A percentile compares a stretch with the other conserved stretches of the same genome.
phyloP scores from a whole-genome alignment of 1,140 invertebrate species.

The Cylas formicarius region DNA sequence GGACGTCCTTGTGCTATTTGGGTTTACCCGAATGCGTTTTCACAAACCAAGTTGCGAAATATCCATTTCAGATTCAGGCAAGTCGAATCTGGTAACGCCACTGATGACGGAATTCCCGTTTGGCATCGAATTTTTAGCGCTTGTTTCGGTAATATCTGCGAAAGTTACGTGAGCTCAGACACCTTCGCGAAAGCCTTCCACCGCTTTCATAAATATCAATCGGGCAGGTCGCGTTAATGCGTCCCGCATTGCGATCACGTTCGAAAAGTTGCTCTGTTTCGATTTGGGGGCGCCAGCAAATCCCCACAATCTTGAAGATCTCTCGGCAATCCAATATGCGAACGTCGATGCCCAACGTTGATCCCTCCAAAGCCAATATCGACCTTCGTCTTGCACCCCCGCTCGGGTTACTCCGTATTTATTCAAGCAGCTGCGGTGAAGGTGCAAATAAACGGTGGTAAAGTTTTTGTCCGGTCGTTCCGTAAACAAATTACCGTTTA shows the following conservation, averaged over 20 bases:
- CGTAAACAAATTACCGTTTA: conserved; percentile 41
- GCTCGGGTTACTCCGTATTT: conserved; percentile 39
- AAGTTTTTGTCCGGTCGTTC: conserved; percentile 34
- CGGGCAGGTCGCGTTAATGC: conserved; percentile 35
- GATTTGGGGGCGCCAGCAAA: conserved; percentile 41
- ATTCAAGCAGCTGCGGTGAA: conserved; percentile 35
- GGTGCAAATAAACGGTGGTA: conserved; percentile 23
- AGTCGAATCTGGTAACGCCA: conserved; percentile 13
- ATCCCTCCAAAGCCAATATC: conserved; percentile 31
- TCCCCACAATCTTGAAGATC: conserved; percentile 43
- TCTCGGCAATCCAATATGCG: conserved; percentile 42
- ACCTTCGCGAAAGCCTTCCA: conserved; percentile 32
- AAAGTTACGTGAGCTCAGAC: conserved; percentile 35
- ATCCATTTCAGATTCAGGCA: conserved; percentile 3
- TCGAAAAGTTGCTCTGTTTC: conserved; percentile 42
- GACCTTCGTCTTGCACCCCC: conserved; percentile 16
- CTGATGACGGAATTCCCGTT: conserved; percentile 9
- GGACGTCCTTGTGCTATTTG: too few relatives aligned
- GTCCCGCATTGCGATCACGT: conserved; percentile 39
- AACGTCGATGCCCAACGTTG: conserved; percentile 30
- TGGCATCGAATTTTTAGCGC: conserved; percentile 21
- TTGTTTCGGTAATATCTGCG: conserved; percentile 33
- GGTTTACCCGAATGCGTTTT: conserved; percentile 3
- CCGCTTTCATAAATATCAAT: conserved; percentile 43
- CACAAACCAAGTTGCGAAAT: background rate